Conservation (phyloP, 2,113 vertebrate genomes). For the Corvus cornix region DNA sequence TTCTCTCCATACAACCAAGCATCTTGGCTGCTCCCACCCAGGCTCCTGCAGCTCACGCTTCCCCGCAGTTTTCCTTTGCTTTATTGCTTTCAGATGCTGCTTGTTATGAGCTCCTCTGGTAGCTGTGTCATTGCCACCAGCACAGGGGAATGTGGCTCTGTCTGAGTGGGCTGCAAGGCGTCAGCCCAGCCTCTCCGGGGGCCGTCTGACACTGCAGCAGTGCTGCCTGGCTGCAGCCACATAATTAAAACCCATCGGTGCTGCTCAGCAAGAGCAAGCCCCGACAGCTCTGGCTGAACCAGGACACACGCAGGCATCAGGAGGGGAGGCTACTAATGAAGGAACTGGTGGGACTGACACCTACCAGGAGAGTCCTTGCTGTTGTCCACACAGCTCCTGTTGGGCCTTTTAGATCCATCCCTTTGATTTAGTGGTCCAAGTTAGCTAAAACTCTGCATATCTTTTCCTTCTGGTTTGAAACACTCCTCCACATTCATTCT, state of each 20-base stretch:
- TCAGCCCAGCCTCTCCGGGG: constrained; percentile 75
- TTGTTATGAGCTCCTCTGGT: constrained; percentile 66
- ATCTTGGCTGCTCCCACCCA: background rate
- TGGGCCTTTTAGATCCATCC: background rate
- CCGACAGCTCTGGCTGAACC: background rate
- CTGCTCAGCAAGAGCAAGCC: background rate
- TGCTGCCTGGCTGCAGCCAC: constrained; percentile 71
- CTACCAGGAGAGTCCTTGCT: background rate
- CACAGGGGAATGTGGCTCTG: constrained; percentile 67
- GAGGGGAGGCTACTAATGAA: background rate
- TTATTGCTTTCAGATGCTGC: constrained; percentile 80
- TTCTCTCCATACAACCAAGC: background rate
- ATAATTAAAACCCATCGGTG: constrained; percentile 15
- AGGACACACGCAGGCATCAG: accelerated
- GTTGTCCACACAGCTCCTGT: accelerated
- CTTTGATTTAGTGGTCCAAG: background rate
- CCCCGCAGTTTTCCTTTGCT: constrained; percentile 37
- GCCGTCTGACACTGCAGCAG: constrained; percentile 71
- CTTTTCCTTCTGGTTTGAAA: constrained; percentile 11
- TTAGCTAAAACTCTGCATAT: background rate
- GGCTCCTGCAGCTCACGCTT: constrained; percentile 4
- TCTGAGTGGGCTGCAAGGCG: constrained; percentile 77
- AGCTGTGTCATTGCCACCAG: constrained; percentile 75
- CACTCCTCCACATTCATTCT: constrained; percentile 11
- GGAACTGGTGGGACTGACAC: background rate